Base-by-base conservation (phyloP, 2,888 invertebrate species). In the Orchestes rusci region DNA sequence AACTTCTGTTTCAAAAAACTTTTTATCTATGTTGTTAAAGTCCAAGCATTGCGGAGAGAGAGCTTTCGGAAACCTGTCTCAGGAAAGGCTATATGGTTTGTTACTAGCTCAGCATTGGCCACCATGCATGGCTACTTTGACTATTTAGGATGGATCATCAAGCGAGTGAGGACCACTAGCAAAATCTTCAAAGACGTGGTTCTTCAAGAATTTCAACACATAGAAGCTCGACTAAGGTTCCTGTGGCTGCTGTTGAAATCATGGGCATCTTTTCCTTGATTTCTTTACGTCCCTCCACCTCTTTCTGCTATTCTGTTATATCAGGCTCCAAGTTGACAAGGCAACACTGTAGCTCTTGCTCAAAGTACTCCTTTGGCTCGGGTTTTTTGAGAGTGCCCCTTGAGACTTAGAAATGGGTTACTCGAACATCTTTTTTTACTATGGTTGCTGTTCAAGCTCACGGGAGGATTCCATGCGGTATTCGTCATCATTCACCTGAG, bases 401-500 rank as follows among this genome's bases (percentile, higher is more conserved):
- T 60, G 59, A 8, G 66, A 64, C 54, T 59, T 63, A 3, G 62
- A 63, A 28, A 68, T 68, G 8, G 67, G 48, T 44, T 68, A 61
- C 56, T 67, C 67, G 48, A 67, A 67, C 58, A 67, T 58, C 43
- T 60, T 56, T 16, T 51, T 52, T 13, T 51, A 45, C 2, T 36
- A 43, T 16, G 55, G 56, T 34, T 43, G 48, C 16, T 55, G 56
- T 34, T 42, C 47, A 10, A 45, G 41, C 15, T 50, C 50, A 12
- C 45, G 44, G 17, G 40, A 37, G 16, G 54, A 51, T 48, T 64
- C 61, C 45, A 53, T 53, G 52, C 56, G 59, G 34, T 60, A 56
- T 18, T 61, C 59, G 3, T 66, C 64, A 45, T 69, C 68, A 20
- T 68, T 68, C 12, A 67, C 52, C 56, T 66, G 67, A 15, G 66